phyloP scores from a whole-genome alignment of 2,888 invertebrate genomes.

The Drosophila lutescens region DNA sequence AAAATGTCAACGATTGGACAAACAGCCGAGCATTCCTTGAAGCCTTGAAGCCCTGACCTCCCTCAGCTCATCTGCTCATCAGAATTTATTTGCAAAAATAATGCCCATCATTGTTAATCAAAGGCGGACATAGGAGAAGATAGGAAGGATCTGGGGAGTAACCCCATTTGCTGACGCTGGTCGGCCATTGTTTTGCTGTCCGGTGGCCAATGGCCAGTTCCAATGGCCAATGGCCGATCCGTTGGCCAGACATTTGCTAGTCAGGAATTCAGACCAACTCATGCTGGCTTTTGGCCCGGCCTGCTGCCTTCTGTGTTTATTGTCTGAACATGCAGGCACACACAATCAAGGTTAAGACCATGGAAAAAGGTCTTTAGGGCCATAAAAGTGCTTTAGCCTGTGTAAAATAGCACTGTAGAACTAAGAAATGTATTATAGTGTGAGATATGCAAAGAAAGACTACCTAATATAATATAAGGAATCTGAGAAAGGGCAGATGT shows the following conservation, averaged over 20 bases:
- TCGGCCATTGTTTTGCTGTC: conserved; percentile 59
- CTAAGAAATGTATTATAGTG: too few relatives aligned
- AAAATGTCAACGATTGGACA: conserved; percentile 58
- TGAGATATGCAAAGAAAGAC: too few relatives aligned
- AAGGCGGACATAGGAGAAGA: conserved; percentile 37
- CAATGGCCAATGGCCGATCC: conserved; percentile 8
- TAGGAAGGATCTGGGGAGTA: conserved; percentile 18
- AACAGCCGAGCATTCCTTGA: conserved; percentile 23
- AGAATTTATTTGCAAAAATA: conserved; percentile 75
- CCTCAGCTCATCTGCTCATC: conserved; percentile 1
- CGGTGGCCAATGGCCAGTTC: conserved; percentile 42
- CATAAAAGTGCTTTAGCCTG: not conserved
- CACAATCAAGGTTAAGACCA: conserved; percentile 14
- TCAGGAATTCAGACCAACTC: conserved; percentile 49
- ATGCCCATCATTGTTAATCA: conserved; percentile 80
- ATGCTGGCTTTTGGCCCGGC: conserved; percentile 43
- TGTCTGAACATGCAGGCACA: conserved; percentile 25
- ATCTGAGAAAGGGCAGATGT: too few relatives aligned
- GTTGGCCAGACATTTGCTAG: conserved; percentile 50
- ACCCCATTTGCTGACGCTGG: conserved; percentile 53
- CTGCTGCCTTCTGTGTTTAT: conserved; percentile 35
- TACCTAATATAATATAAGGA: too few relatives aligned
- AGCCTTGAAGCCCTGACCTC: conserved; percentile 10
- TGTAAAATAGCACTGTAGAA: not conserved
- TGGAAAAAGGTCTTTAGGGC: not conserved